Evolutionary conservation across 2,888 invertebrate genomes (phyloP).

Genomic region (Mythimna albipuncta): DNA sequence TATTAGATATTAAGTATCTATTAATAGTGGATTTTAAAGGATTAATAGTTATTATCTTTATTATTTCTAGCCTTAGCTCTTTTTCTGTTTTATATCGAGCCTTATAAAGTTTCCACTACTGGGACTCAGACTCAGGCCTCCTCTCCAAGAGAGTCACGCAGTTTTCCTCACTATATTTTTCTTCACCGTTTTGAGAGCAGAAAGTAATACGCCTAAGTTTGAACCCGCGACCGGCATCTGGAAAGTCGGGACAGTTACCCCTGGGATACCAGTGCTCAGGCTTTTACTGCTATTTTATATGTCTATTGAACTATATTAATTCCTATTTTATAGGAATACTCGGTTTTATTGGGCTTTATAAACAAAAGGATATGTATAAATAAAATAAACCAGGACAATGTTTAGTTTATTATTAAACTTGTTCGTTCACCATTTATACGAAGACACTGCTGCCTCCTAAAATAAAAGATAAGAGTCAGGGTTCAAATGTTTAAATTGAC

Average conservation of each 20-base stretch:
- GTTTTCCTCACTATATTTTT: too few species aligned
- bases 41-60: conserved; percentile 18
- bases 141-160: too few species aligned
- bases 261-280: background rate
- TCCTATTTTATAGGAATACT: background rate
- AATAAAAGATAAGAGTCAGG: too few species aligned
- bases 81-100: background rate
- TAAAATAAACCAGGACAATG: background rate
- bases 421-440: too few species aligned
- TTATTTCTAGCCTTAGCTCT: background rate
- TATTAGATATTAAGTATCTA: conserved; percentile 28
- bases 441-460: too few species aligned
- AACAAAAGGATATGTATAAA: background rate
- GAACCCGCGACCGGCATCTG: too few species aligned
- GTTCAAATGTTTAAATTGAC: too few species aligned
- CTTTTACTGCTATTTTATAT: background rate
- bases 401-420: background rate
- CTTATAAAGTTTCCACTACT: too few species aligned
- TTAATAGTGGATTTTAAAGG: conserved; percentile 40
- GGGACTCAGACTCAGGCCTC: too few species aligned
- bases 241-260: too few species aligned
- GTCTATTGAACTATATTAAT: background rate
- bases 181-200: too few species aligned
- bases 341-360: background rate
- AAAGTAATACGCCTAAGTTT: too few species aligned